These are phyloP conservation scores for Cataglyphis altisquamis DNA, from an alignment of 2,888 invertebrate species.

Conservation along the genomic window DNA sequence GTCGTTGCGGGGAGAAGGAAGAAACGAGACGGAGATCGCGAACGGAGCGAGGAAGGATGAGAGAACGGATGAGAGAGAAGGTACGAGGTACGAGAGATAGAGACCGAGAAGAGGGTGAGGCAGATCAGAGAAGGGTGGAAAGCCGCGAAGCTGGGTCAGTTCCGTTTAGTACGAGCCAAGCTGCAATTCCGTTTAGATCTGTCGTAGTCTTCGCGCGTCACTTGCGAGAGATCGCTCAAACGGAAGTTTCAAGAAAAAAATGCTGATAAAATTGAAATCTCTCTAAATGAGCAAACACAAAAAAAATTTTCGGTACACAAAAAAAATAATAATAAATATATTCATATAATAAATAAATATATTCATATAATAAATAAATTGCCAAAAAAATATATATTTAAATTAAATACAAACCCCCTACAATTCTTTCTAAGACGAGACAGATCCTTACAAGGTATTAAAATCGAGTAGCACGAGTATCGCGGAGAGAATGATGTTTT, in stretches of 20 bases:
- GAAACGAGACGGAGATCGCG: slow-evolving; percentile 20
- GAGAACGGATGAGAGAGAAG: slow-evolving; percentile 56
- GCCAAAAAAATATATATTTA: background rate
- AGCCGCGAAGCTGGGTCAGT: slow-evolving; percentile 78
- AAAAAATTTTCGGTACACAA: background rate
- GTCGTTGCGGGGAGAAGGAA: slow-evolving; percentile 56
- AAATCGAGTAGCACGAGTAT: slow-evolving; percentile 30
- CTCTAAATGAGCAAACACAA: background rate
- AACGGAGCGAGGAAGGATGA: slow-evolving; percentile 55
- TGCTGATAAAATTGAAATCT: background rate
- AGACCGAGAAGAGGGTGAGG: slow-evolving; percentile 61
- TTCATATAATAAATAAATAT: no score
- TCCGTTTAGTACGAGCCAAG: slow-evolving; percentile 75
- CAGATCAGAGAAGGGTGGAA: slow-evolving; percentile 74
- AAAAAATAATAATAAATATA: background rate
- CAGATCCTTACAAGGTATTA: background rate
- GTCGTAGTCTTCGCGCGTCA: slow-evolving; percentile 37
- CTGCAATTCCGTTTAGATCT: slow-evolving; percentile 74
- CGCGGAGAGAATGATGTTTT: slow-evolving; percentile 32
- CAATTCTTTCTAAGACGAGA: background rate
- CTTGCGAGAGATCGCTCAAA: slow-evolving; percentile 10
- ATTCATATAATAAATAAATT: no score
- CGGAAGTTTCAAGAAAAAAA: background rate
- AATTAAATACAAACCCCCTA: background rate
- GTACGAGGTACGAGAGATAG: slow-evolving; percentile 47